Percentiles rank a stretch among this genome's conserved stretches.
Evolutionary conservation across 2,888 invertebrate genomes (phyloP).

Genomic region (Spilarctia lutea): DNA sequence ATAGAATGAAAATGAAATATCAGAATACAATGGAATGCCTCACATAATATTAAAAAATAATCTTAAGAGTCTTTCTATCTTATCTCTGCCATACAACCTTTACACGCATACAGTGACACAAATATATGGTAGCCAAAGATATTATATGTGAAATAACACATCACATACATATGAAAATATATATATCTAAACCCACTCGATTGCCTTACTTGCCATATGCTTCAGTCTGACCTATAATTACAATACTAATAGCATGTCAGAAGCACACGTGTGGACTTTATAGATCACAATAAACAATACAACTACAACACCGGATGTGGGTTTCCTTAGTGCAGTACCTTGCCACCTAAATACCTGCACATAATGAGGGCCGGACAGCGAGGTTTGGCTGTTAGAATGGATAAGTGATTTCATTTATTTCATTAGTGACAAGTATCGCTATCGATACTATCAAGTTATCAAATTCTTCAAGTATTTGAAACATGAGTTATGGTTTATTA

Average conservation of each 20-base stretch:
- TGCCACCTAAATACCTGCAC: conserved; percentile 50
- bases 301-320: conserved; percentile 45
- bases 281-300: conserved; percentile 49
- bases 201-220: no score
- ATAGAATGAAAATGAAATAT: no score
- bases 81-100: no score
- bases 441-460: conserved; percentile 5
- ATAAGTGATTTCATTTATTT: conserved; percentile 37
- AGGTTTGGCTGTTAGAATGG: conserved; percentile 29
- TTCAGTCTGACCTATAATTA: background rate
- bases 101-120: no score
- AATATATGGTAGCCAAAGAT: no score
- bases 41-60: no score
- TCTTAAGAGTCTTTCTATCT: no score
- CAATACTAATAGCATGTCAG: conserved; percentile 18
- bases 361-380: conserved; percentile 44
- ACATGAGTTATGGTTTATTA: background rate
- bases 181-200: no score
- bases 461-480: background rate
- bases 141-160: no score
- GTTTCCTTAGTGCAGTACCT: conserved; percentile 44
- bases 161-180: no score
- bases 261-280: conserved; percentile 36
- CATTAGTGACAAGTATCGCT: conserved; percentile 22
- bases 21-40: no score